A percentile compares a stretch with the other conserved stretches of the same genome.
These are phyloP conservation scores for Tetranychus truncatus DNA, from an alignment of 2,888 invertebrate genomes.

Conservation along the genomic window DNA sequence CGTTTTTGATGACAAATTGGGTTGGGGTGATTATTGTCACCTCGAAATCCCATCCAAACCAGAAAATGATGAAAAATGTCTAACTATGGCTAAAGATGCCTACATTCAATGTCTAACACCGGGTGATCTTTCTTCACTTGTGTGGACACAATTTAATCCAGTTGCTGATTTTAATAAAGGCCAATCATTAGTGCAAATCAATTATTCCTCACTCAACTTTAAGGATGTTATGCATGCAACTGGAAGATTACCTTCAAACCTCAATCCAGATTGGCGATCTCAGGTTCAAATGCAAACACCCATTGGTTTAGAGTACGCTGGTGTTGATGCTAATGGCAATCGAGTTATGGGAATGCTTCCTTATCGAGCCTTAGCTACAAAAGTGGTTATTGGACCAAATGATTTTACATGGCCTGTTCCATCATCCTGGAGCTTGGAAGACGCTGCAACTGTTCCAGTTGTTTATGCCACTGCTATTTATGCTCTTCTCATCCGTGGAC, in stretches of 20 bases:
- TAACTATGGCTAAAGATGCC: conserved; percentile 42
- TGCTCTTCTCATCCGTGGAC: conserved; percentile 37
- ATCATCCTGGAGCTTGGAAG: conserved; percentile 32
- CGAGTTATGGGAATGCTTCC: conserved; percentile 33
- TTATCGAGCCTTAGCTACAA: conserved; percentile 36
- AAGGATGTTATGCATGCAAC: conserved; percentile 10
- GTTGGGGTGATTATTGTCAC: conserved; percentile 6
- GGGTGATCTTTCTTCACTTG: conserved; percentile 37
- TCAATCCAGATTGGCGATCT: conserved; percentile 29
- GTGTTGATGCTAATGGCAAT: conserved; percentile 30
- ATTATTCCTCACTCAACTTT: conserved; percentile 9
- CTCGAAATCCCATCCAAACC: not conserved
- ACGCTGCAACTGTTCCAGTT: conserved; percentile 35
- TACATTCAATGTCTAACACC: conserved; percentile 64
- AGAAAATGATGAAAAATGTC: not conserved
- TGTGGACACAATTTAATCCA: conserved; percentile 14
- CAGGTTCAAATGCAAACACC: conserved; percentile 40
- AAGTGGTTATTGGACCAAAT: conserved; percentile 33
- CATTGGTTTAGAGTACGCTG: conserved; percentile 28
- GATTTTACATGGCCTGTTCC: conserved; percentile 46
- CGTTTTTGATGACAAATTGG: conserved; percentile 1
- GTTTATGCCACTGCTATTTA: conserved; percentile 38
- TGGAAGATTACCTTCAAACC: not conserved
- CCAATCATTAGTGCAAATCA: not conserved
- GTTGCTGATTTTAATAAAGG: conserved; percentile 5